Conservation (phyloP, 2,888 invertebrate species). For the Geophilus truncorum region DNA sequence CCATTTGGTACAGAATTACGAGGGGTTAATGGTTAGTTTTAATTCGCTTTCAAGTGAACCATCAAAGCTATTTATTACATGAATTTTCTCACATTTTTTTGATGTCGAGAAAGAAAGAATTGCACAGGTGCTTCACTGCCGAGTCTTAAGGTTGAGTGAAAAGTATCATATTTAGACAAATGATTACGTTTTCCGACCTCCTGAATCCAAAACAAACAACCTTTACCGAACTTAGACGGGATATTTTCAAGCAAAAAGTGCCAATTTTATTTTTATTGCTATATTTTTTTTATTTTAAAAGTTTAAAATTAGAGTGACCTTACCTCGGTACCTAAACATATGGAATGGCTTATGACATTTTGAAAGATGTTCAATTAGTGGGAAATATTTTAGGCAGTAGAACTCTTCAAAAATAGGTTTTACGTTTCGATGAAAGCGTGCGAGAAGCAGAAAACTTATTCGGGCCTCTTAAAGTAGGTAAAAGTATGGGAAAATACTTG, state of each 20-base stretch:
- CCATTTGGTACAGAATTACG: no score
- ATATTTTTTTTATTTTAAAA: neutral
- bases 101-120: no score
- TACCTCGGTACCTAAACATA: neutral
- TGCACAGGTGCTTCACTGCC: no score
- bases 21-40: no score
- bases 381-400: neutral
- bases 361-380: neutral
- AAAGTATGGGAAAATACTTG: neutral
- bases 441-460: neutral
- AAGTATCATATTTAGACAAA: no score
- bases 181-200: no score
- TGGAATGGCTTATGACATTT: neutral
- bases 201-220: no score
- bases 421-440: neutral
- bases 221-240: no score
- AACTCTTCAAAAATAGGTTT: neutral
- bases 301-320: neutral
- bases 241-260: neutral
- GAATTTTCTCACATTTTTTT: no score
- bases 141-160: no score
- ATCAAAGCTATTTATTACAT: no score
- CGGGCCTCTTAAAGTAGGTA: neutral
- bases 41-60: no score
- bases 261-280: neutral